These are phyloP conservation scores for Oasisia sp. DNA, from an alignment of 2,888 invertebrate genomes.

Conservation along the genomic window DNA sequence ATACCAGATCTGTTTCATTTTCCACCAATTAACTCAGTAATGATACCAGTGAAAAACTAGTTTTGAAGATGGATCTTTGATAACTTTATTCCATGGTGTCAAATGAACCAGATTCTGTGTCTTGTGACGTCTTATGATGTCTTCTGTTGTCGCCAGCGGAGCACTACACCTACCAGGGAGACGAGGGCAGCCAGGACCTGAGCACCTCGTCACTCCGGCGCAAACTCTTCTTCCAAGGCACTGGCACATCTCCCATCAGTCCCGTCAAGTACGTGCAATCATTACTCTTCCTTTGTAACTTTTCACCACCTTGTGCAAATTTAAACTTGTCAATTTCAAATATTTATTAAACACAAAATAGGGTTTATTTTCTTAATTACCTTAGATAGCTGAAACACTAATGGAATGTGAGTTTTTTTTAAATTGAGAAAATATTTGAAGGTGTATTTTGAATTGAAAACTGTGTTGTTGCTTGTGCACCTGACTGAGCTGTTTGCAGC, in stretches of 20 bases:
- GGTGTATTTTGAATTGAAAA: not conserved
- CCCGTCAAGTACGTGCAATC: conserved; percentile 37
- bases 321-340: not conserved
- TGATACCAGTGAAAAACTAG: not conserved
- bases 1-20: no score
- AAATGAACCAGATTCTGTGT: not conserved
- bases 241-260: conserved; percentile 49
- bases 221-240: conserved; percentile 59
- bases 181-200: conserved; percentile 48
- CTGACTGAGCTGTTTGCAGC: not conserved
- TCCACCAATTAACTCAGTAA: no score
- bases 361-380: not conserved
- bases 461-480: not conserved
- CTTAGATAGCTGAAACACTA: not conserved
- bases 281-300: not conserved
- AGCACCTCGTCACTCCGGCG: conserved; percentile 58
- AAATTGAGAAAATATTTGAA: no score
- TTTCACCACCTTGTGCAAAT: not conserved
- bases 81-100: no score
- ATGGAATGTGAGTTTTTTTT: no score
- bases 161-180: conserved; percentile 33
- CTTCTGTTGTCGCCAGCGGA: not conserved
- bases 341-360: not conserved
- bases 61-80: not conserved
- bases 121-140: not conserved